Conservation (phyloP, 2,797 vertebrate species). For the Smutsia temminckii region DNA sequence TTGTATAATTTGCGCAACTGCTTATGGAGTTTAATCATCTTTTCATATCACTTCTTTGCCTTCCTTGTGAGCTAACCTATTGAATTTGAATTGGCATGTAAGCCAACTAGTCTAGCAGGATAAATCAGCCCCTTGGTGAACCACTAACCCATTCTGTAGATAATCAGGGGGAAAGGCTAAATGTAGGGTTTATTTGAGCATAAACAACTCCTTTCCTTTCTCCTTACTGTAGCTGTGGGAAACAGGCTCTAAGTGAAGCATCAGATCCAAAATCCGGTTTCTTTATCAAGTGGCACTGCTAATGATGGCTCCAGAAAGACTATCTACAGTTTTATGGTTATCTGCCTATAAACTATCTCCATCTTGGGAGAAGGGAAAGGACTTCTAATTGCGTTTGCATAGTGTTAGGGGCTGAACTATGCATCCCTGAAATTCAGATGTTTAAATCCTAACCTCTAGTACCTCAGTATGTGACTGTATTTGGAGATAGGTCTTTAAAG, state of each 20-base stretch:
- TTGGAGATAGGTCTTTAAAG: neutral
- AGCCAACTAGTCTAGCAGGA: neutral
- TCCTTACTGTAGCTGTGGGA: neutral
- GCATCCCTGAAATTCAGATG: neutral
- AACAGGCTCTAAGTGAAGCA: neutral
- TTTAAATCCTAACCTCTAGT: neutral
- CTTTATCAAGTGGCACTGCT: neutral
- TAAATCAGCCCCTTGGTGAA: neutral
- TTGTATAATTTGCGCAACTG: neutral
- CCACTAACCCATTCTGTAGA: neutral
- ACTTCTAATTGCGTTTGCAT: neutral
- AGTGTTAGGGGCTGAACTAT: neutral
- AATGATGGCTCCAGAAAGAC: neutral
- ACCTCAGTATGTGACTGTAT: neutral
- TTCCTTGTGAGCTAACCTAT: neutral
- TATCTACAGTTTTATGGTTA: too few relatives aligned
- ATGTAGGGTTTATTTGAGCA: neutral
- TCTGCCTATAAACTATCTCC: too few relatives aligned
- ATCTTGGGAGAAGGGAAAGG: neutral
- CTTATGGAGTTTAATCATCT: neutral
- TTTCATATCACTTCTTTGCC: neutral
- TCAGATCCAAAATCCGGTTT: neutral
- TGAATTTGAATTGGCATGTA: neutral
- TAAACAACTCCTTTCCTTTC: constrained; percentile 11
- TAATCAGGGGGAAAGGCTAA: neutral